Conservation (phyloP, 2,888 invertebrate genomes). For the Macrosiphum euphorbiae region DNA sequence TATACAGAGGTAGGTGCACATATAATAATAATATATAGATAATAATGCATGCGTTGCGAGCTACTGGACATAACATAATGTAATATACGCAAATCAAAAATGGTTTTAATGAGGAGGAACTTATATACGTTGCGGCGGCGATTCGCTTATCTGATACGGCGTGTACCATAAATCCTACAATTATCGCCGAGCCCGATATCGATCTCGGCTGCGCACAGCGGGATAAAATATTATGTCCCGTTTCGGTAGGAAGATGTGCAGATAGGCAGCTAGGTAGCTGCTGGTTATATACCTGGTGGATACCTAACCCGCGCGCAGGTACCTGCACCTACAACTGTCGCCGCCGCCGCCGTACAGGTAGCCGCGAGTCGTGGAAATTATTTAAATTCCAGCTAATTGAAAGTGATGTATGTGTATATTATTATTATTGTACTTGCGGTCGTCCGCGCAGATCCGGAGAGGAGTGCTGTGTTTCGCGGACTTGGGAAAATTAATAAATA, state of each 20-base stretch:
- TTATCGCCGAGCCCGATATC: conserved; percentile 41
- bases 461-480: background rate
- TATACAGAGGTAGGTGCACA: no score
- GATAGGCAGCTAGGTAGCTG: background rate
- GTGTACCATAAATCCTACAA: conserved; percentile 41
- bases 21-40: background rate
- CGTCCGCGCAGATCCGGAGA: background rate
- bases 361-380: background rate
- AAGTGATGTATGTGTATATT: background rate
- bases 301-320: background rate
- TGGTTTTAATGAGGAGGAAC: conserved; percentile 43
- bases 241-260: background rate
- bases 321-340: background rate
- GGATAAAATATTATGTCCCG: conserved; percentile 33
- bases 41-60: background rate
- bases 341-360: background rate
- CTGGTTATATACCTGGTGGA: background rate
- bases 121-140: background rate
- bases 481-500: background rate
- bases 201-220: conserved; percentile 33
- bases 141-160: conserved; percentile 46
- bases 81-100: conserved; percentile 21
- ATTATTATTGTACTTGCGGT: background rate
- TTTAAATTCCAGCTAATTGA: conserved; percentile 46
- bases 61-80: conserved; percentile 19